Evolutionary conservation across 2,888 invertebrate genomes (phyloP).

Genomic region (Chrysolina oricalcia): DNA sequence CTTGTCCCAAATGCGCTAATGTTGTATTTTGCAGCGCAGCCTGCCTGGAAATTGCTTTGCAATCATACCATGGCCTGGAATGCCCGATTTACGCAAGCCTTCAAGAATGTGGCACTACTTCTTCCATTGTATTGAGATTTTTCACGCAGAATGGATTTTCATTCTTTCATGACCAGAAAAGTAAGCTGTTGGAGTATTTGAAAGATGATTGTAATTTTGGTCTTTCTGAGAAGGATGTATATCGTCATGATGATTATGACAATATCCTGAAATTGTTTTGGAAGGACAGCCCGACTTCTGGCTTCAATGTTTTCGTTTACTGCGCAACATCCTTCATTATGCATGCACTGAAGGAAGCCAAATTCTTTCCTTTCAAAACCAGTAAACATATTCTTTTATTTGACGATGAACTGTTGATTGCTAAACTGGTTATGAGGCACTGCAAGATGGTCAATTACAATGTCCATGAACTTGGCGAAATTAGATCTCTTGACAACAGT

Average conservation of each 20-base stretch:
- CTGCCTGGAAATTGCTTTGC: not conserved
- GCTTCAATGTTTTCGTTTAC: not conserved
- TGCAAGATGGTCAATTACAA: constrained; percentile 1
- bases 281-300: not conserved
- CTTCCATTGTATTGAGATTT: not conserved
- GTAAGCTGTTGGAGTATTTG: not conserved
- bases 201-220: not conserved
- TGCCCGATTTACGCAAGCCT: not conserved
- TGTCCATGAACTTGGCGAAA: not conserved
- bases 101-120: not conserved
- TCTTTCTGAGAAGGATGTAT: not conserved
- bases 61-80: constrained; percentile 2
- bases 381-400: not conserved
- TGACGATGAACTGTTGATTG: constrained; percentile 4
- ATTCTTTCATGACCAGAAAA: not conserved
- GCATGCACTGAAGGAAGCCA: not conserved
- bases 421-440: not conserved
- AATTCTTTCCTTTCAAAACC: not conserved
- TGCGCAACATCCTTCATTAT: not conserved
- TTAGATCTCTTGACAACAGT: not conserved
- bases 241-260: constrained; percentile 4
- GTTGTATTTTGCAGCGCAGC: not conserved
- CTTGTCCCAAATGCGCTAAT: constrained; percentile 5
- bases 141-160: constrained; percentile 1
- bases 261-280: not conserved